These are phyloP conservation scores for Lithophane socia DNA, from an alignment of 2,888 invertebrate species.

Conservation along the genomic window DNA sequence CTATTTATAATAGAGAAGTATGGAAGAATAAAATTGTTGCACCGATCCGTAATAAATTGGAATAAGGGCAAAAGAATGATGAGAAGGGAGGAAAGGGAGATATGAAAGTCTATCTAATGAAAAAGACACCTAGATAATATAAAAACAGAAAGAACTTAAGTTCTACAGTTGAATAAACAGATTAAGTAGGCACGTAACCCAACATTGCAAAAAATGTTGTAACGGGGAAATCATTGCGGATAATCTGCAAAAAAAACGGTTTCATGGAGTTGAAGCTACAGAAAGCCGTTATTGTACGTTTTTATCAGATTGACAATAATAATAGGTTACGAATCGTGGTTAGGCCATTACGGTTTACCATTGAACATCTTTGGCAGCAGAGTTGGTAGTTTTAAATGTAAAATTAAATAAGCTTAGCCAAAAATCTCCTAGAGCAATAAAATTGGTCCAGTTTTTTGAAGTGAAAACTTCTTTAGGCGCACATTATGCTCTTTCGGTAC, in stretches of 20 bases:
- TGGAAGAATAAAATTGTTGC: not conserved
- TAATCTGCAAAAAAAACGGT: constrained; percentile 27
- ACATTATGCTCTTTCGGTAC: no score
- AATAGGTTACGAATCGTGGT: constrained; percentile 30
- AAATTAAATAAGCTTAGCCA: not conserved
- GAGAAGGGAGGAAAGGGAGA: not conserved
- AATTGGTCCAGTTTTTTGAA: no score
- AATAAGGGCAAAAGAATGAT: not conserved
- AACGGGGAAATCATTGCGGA: constrained; percentile 31
- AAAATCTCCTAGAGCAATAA: no score
- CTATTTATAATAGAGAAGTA: not conserved
- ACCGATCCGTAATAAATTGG: not conserved
- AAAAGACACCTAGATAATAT: not conserved
- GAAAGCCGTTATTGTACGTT: constrained; percentile 27
- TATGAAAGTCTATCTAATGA: not conserved
- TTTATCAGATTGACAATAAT: constrained; percentile 27
- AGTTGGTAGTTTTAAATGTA: constrained; percentile 12
- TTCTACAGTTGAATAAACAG: constrained; percentile 13
- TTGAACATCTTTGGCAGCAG: not conserved
- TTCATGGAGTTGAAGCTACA: constrained; percentile 4
- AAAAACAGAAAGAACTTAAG: not conserved
- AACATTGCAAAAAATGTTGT: not conserved
- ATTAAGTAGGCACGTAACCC: not conserved
- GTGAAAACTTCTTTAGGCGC: no score
- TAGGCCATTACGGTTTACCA: constrained; percentile 17